Evolutionary conservation across 1,140 invertebrate genomes (phyloP), one percentile per base, ranked within the genome.

Genomic region (Pachyrhynchus sulphureomaculatus): DNA sequence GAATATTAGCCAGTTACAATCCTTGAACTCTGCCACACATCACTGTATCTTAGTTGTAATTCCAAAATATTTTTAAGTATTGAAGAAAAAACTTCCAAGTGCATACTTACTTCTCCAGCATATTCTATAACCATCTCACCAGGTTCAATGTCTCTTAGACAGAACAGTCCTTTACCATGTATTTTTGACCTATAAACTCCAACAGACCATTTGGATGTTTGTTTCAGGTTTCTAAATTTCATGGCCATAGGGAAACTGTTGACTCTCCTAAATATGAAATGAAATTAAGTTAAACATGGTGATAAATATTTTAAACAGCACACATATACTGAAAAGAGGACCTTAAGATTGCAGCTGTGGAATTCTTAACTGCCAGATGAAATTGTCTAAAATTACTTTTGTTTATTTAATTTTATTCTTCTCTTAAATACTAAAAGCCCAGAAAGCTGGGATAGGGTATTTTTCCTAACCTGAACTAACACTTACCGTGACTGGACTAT

Each of bases 61-160:
- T 21, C 23, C 4, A 18, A 3, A 17, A 9, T 6, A 21, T 17
- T 6, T 33, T 10, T 13, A 56, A 17, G 3, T n/a, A 12, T 37
- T 9, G 10, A 6, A 32, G 5, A 32, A 32, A 41, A 61, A 37
- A 20, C 17, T 13, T 47, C 9, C 13, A 54, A 51, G 57, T 33
- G 74, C 15, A 10, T 39, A 37, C 71, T 74, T 75, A 87, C 85
- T 81, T 97, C 93, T 54, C 95, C 95, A 34, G 94, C 92, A 78
- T 98, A 98, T 78, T 98, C 95, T 68, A 98, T 97, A 53, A 98
- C 92, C 93, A 97, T 96, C 81, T 98, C 95, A 34, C 93, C 93
- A 74, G 89, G 86, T 82, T 96, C 93, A 70, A 98, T 95, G 72
- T 95, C 92, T 70, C 93, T 82, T 73, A 93, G 88, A 75, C 93